Evolutionary conservation across 2,888 invertebrate species (phyloP), one percentile per base, ranked within the genome.

Genomic region (Epinotia demarniana): DNA sequence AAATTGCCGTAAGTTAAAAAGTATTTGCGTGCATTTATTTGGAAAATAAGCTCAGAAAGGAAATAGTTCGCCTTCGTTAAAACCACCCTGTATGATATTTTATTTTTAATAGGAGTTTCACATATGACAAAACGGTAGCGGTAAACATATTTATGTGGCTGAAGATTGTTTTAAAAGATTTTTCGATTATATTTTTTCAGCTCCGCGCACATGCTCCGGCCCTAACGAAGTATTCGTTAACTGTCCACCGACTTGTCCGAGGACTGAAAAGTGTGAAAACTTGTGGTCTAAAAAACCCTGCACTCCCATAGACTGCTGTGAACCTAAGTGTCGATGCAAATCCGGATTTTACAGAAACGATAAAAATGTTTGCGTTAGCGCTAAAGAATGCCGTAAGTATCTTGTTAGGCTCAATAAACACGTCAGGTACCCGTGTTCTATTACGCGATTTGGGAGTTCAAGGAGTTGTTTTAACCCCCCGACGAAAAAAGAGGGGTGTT

Each of bases 171-270:
- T 55, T n/a, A 16, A 55, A 55, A 18, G 1, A 63, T 4, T 62
- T 62, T 27, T 2, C 3, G 23, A 27, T 27, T 27, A 27, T 27
- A 27, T 27, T 27, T 49, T 75, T 62, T 18, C 68, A 72, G 75
- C 75, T 43, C 43, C 33, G 57, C 75, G 66, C 4, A 62, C 39
- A 12, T 77, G 77, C 71, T n/a, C 57, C 43, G 68, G 75, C 8
- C 66, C 53, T 12, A 72, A 78, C 64, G 77, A 78, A 70, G 66
- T 57, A 18, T 78, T 77, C 58, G 74, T 58, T 8, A 4, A 13
- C 3, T 78, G 78, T 39, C 77, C 78, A n/a, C 60, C 73, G n/a
- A 73, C 39, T 18, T 78, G 78, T n/a, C 77, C 77, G 19, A 63
- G 61, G n/a, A 72, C 72, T 1, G 73, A 76, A 43, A 72, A 76